Conservation (phyloP, 2,113 vertebrate genomes). For the Scomber japonicus region DNA sequence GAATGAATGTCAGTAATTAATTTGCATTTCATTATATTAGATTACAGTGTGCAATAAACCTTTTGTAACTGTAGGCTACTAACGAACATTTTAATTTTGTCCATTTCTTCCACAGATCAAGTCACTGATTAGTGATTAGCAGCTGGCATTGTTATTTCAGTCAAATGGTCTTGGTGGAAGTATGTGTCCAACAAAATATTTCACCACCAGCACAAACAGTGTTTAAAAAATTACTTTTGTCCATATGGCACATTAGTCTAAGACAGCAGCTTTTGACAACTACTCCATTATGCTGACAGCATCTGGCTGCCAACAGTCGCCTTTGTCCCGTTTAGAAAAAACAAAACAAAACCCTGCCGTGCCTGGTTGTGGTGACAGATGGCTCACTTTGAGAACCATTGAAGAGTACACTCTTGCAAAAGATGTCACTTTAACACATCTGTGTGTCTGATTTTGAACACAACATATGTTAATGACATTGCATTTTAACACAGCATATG, state of each 20-base stretch:
- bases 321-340: conserved; percentile 55
- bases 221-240: conserved; percentile 1
- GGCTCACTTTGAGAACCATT: conserved; percentile 51
- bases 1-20: neutral
- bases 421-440: conserved; percentile 27
- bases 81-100: neutral
- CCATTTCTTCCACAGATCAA: neutral
- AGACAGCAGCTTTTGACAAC: conserved; percentile 27
- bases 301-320: conserved; percentile 61
- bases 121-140: conserved; percentile 13
- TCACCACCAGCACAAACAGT: neutral
- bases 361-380: conserved; percentile 64
- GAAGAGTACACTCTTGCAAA: conserved; percentile 35
- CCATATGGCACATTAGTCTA: conserved; percentile 54
- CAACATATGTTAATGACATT: conserved; percentile 8
- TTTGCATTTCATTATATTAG: neutral
- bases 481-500: conserved; percentile 33
- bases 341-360: conserved; percentile 50
- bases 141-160: neutral
- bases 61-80: neutral
- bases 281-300: conserved; percentile 45
- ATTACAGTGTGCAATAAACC: neutral
- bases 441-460: conserved; percentile 29
- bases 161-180: neutral
- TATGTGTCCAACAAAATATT: conserved; percentile 7